Evolutionary conservation across 2,113 vertebrate genomes (phyloP), one percentile per base, ranked within the genome.

Genomic region (Otolemur garnettii): DNA sequence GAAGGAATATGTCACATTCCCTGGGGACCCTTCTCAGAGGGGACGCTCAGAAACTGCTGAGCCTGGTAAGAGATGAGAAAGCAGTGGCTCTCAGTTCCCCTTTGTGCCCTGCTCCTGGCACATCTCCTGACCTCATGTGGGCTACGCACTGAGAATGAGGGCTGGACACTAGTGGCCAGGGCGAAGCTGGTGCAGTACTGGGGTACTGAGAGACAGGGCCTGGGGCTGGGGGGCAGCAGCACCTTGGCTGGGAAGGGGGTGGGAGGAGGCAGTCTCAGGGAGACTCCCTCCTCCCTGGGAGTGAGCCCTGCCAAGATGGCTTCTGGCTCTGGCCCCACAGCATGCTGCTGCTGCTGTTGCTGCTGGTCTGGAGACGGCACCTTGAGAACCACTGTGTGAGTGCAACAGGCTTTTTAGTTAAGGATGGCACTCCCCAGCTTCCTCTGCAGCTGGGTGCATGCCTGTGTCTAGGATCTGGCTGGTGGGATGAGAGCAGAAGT

Each of bases 111-210:
- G 50, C 18, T 74, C 24, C 55, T 38, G 69, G 42, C 42, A 64
- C 1, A 0, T 50, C 30, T 50, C 50, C 59, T 62, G 77, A 74
- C 60, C 88, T 86, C 11, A 5, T 30, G 71, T 62, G 66, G n/a
- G 66, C 72, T 75, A 38, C 13, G 60, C 18, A 6, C 21, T 64
- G 64, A 69, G 66, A 77, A 71, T 64, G 88, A 53, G 84, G 42
- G 42, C 80, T 69, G 50, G n/a, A n/a, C 18, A 85, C 71, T 59
- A 53, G 53, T 38, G 30, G 81, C 53, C 38, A 7, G 21, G 81
- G 18, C 3, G 2, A 30, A 60, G 42, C 4, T 3, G 26, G n/a
- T 5, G 11, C 1, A 4, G 62, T 13, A 28, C 24, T 55, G 26
- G 8, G 24, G 60, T 24, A 28, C 7, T 35, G 85, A 86, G 72